phyloP scores from a whole-genome alignment of 2,113 vertebrate species.

The Calidris pugnax region DNA sequence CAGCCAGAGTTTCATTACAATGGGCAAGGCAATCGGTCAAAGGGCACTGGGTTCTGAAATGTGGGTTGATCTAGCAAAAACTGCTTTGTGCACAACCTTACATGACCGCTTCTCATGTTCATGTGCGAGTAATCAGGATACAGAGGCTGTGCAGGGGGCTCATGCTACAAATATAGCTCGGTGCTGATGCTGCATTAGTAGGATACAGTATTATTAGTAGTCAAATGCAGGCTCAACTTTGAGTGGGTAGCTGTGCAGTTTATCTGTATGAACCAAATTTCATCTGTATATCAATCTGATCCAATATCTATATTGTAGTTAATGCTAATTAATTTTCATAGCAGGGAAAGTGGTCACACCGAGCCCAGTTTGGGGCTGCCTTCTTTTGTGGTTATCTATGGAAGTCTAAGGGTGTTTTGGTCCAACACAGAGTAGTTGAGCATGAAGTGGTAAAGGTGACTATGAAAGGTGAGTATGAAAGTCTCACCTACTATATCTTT shows the following conservation, averaged over 20 bases:
- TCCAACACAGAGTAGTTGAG: background rate
- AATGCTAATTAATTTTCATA: background rate
- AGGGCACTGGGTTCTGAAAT: background rate
- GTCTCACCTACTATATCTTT: background rate
- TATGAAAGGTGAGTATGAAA: background rate
- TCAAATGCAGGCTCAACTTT: background rate
- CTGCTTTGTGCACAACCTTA: background rate
- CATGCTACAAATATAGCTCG: background rate
- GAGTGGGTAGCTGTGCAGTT: background rate
- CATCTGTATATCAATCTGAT: background rate
- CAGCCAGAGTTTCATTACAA: background rate
- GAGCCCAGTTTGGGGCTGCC: fast-evolving
- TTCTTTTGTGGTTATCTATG: background rate
- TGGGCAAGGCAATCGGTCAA: background rate
- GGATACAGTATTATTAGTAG: background rate
- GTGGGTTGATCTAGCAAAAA: background rate
- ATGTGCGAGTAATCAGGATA: background rate
- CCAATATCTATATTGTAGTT: background rate
- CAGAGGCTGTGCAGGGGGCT: fast-evolving
- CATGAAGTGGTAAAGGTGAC: background rate
- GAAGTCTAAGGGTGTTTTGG: background rate
- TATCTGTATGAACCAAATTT: background rate
- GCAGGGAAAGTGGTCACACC: background rate
- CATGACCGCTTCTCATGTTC: background rate
- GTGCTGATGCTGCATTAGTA: background rate